Evolutionary conservation across 2,113 vertebrate species (phyloP).

Genomic region (Rhagologus leucostigma): DNA sequence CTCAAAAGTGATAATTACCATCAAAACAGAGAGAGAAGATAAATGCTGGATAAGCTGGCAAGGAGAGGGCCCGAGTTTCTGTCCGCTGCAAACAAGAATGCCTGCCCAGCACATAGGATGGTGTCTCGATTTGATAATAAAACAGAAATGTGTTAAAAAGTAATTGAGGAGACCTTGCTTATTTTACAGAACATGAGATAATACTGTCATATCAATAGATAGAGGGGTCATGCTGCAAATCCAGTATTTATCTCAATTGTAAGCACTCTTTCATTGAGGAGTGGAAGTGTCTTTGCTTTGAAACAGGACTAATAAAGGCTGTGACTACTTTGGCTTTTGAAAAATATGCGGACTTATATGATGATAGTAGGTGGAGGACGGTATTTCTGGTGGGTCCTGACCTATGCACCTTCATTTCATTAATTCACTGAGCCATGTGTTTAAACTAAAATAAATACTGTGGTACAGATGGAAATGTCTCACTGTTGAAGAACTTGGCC

Average conservation of each 20-base stretch:
- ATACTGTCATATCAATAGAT: neutral
- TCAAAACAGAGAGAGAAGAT: slow-evolving; percentile 44
- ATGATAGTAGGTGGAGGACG: neutral
- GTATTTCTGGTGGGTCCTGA: neutral
- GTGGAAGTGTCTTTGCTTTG: neutral
- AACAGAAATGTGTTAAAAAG: neutral
- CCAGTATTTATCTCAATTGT: neutral
- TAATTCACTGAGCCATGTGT: neutral
- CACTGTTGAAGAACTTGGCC: neutral
- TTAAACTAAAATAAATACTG: neutral
- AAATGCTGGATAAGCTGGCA: slow-evolving; percentile 39
- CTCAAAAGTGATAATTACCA: slow-evolving; percentile 44
- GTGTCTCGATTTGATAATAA: neutral
- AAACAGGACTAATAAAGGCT: neutral
- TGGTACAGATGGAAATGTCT: neutral
- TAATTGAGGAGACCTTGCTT: neutral
- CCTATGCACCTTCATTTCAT: neutral
- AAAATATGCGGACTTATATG: neutral
- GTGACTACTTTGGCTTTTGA: neutral
- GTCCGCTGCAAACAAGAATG: neutral
- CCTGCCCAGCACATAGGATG: neutral
- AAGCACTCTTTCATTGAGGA: neutral
- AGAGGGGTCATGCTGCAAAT: neutral
- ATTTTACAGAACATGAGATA: neutral
- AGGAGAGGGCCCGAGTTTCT: neutral